Base-by-base conservation (phyloP, 1,140 invertebrate genomes). In the Acromyrmex heyeri region DNA sequence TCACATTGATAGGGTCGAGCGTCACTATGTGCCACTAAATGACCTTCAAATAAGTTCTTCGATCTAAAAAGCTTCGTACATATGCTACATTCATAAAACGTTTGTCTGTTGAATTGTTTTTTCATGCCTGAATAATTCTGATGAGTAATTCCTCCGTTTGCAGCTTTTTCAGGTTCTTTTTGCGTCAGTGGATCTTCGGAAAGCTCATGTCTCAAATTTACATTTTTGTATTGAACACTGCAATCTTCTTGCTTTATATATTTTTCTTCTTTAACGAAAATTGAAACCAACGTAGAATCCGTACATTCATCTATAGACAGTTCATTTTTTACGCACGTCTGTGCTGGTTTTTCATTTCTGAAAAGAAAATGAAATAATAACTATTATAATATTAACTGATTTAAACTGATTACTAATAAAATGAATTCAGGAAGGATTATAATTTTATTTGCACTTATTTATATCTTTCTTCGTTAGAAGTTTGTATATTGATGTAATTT, bases 1-100 rank as follows among this genome's bases (percentile, higher is more conserved):
- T 94, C 88, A 89, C 96, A 96, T 5, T 93, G 85, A 90, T 95
- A 95, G 0, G 96, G 96, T 2, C 95, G 94, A 0, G 91, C 93
- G 3, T 94, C 93, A 21, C 92, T 93, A 91, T 96, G 96, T 12
- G 95, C 70, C 7, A 95, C 92, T 30, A 95, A 88, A 38, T 96
- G 95, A 8, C 94, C 93, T 5, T 96, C 95, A 87, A 96, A 95
- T 0, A 96, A 94, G 86, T 95, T 95, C 85, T 96, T 96, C 4
- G 94, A 92, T 44, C 89, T 85, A 77, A 96, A 95, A 18, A 89
- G 89, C 77, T 96, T 96, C 3, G 87, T 72, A 86, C 96, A 96
- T 16, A 94, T 73, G 6, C 91, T 88, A 87, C 96, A 96, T 48
- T 94, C 86, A 34, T 94, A 95, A 88, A 76, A 81, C 0, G 55